Evolutionary conservation across 2,797 vertebrate species (phyloP).

Genomic region (Zenarchopterus dispar): DNA sequence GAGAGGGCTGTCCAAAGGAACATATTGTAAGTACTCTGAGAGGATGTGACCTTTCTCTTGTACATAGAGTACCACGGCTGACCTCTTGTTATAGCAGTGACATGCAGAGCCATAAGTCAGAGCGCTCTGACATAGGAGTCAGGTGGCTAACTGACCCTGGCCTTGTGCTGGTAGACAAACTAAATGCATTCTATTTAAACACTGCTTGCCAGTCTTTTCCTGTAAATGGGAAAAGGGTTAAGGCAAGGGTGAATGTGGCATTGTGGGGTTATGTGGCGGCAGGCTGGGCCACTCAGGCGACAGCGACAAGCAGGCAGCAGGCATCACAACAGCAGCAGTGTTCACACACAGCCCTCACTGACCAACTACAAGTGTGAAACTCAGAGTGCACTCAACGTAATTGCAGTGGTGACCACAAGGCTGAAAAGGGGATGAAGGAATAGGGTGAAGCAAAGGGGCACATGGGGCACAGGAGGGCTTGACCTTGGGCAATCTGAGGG

Average conservation of each 20-base stretch:
- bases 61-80: conserved; percentile 58
- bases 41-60: conserved; percentile 74
- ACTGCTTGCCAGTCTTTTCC: conserved; percentile 71
- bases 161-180: conserved; percentile 82
- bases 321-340: conserved; percentile 76
- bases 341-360: conserved; percentile 69
- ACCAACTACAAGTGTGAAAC: conserved; percentile 79
- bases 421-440: conserved; percentile 71
- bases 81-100: conserved; percentile 79
- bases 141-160: conserved; percentile 78
- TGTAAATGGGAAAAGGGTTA: conserved; percentile 75
- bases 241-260: conserved; percentile 81
- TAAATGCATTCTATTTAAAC: conserved; percentile 84
- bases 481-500: conserved; percentile 85
- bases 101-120: conserved; percentile 74
- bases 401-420: conserved; percentile 83
- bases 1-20: conserved; percentile 36
- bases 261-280: conserved; percentile 74
- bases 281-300: conserved; percentile 68
- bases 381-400: conserved; percentile 83
- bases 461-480: conserved; percentile 77
- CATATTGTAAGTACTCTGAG: conserved; percentile 65
- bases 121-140: conserved; percentile 72
- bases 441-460: conserved; percentile 69
- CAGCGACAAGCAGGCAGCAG: conserved; percentile 68